Conservation (phyloP, 92 coral and sea anemone species). For the Bergia puertoricense region DNA sequence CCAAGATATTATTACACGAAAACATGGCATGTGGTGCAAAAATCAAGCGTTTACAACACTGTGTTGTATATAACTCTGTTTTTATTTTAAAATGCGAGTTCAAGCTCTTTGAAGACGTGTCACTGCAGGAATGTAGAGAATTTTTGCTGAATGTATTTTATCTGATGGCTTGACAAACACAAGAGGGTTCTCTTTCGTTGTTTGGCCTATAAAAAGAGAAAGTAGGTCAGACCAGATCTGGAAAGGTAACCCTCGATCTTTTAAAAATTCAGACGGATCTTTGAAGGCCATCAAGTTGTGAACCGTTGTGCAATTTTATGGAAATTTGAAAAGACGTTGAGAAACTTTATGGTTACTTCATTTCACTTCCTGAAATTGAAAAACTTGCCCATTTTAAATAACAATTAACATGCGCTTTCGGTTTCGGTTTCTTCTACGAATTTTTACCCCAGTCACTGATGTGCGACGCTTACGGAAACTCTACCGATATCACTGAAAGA, state of each 20-base stretch:
- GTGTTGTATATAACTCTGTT: not conserved
- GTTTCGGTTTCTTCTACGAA: not conserved
- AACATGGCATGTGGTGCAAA: not conserved
- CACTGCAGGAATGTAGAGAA: conserved; percentile 36
- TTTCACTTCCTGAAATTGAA: not conserved
- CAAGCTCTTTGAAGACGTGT: conserved; percentile 6
- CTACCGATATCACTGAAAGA: not conserved
- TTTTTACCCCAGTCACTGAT: not conserved
- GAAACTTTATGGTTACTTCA: too few relatives aligned
- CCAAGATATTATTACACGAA: not conserved
- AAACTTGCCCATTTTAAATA: not conserved
- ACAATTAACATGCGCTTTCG: not conserved
- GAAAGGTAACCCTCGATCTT: not conserved
- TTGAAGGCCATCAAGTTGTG: not conserved
- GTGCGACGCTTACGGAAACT: too few relatives aligned
- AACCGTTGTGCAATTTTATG: too few relatives aligned
- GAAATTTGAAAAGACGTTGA: too few relatives aligned
- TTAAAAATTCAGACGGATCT: too few relatives aligned
- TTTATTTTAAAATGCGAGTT: not conserved
- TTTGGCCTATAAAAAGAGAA: not conserved
- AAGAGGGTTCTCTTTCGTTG: not conserved
- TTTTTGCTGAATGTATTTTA: conserved; percentile 23
- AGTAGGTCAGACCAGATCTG: not conserved
- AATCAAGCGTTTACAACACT: not conserved
- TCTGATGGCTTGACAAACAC: conserved; percentile 19